Percentiles rank a stretch among this genome's conserved stretches.
Evolutionary conservation across 2,888 invertebrate genomes (phyloP).

Genomic region (Hypomecis punctinalis): DNA sequence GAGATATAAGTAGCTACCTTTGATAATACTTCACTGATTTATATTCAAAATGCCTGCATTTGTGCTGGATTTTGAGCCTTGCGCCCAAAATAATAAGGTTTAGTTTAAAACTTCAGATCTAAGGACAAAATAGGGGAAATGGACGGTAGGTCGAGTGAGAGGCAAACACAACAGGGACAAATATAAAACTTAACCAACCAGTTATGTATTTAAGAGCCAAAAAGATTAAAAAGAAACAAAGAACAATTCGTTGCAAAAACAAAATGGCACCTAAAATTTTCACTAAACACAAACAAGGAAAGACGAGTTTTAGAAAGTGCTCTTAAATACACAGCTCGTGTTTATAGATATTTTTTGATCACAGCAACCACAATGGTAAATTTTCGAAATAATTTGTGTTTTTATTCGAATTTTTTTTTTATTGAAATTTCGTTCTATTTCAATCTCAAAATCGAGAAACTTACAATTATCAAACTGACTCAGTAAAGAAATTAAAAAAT

Average conservation of each 20-base stretch:
- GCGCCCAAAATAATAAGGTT: constrained; percentile 33
- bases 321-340: constrained; percentile 16
- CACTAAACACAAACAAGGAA: constrained; percentile 7
- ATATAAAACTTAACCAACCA: constrained; percentile 35
- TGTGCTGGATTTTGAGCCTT: constrained; percentile 56
- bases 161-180: constrained; percentile 48
- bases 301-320: constrained; percentile 5
- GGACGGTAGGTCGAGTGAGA: constrained; percentile 73
- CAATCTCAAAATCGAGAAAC: too few relatives aligned
- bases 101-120: constrained; percentile 59
- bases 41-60: constrained; percentile 52
- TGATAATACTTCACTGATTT: constrained; percentile 57
- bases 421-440: too few relatives aligned
- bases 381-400: background rate
- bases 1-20: constrained; percentile 69
- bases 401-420: too few relatives aligned
- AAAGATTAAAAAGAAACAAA: background rate
- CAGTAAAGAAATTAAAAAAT: too few relatives aligned
- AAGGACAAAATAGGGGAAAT: constrained; percentile 54
- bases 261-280: constrained; percentile 22
- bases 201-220: constrained; percentile 21
- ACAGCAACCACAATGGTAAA: constrained; percentile 17
- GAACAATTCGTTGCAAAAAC: constrained; percentile 33
- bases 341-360: constrained; percentile 9
- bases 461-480: too few relatives aligned